Conservation (phyloP, 2,113 vertebrate genomes). For the Psilopogon haemacephalus region DNA sequence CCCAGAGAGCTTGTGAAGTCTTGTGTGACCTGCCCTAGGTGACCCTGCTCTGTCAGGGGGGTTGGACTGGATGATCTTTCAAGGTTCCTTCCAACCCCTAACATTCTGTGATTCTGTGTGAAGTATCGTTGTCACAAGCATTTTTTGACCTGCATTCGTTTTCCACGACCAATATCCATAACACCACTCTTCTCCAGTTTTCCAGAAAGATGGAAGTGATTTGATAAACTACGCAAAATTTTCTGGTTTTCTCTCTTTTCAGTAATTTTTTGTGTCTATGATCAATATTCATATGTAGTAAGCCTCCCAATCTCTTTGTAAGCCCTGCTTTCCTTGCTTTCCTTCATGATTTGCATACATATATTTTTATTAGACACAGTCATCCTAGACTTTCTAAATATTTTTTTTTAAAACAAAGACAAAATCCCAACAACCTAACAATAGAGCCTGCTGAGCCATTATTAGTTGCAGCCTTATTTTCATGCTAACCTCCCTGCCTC, state of each 20-base stretch:
- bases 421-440: too few relatives aligned
- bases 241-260: neutral
- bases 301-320: neutral
- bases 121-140: neutral
- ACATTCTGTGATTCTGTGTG: too few relatives aligned
- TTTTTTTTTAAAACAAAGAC: neutral
- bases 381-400: slow-evolving; percentile 8
- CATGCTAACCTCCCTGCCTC: neutral
- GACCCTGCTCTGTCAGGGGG: too few relatives aligned
- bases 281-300: neutral
- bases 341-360: neutral
- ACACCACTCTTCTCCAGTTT: neutral
- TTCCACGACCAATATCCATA: neutral
- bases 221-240: neutral
- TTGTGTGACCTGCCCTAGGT: too few relatives aligned
- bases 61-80: too few relatives aligned
- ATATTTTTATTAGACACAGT: neutral
- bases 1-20: too few relatives aligned
- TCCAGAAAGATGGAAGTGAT: neutral
- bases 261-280: neutral
- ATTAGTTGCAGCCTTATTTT: neutral
- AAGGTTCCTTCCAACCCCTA: too few relatives aligned
- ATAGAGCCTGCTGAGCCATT: neutral
- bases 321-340: neutral
- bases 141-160: neutral